phyloP scores from a whole-genome alignment of 2,797 vertebrate genomes.

The Pygocentrus nattereri region DNA sequence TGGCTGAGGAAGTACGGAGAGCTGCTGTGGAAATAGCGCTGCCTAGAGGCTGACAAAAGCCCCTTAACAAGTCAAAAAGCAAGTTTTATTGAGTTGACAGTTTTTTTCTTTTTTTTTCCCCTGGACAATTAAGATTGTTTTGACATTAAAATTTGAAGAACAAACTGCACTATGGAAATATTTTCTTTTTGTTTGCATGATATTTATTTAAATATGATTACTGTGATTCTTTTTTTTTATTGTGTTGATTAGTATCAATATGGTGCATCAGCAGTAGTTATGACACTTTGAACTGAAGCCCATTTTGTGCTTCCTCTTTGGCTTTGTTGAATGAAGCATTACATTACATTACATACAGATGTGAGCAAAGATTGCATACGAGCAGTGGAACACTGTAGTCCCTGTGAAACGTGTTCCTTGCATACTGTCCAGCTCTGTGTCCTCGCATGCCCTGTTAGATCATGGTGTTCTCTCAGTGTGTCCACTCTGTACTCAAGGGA shows the following conservation, averaged over 20 bases:
- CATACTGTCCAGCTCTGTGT: neutral
- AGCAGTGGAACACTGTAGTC: neutral
- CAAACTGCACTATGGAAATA: conserved; percentile 48
- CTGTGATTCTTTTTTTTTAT: too few species aligned
- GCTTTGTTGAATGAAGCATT: too few species aligned
- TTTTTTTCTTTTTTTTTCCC: conserved; percentile 44
- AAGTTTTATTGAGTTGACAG: conserved; percentile 62
- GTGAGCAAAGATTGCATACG: neutral
- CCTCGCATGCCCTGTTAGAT: neutral
- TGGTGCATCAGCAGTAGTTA: too few species aligned
- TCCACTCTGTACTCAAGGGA: too few species aligned
- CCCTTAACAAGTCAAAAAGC: conserved; percentile 58
- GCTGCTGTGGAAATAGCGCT: neutral
- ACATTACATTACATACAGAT: too few species aligned
- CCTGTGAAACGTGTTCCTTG: neutral
- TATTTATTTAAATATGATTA: neutral
- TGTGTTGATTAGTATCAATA: too few species aligned
- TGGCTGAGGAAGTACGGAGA: neutral
- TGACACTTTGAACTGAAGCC: too few species aligned
- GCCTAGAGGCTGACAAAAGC: conserved; percentile 15
- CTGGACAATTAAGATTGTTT: conserved; percentile 67
- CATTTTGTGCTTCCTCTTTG: too few species aligned
- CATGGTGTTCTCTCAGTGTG: neutral
- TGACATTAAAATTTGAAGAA: conserved; percentile 76
- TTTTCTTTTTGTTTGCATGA: neutral